phyloP scores from a whole-genome alignment of 1,140 invertebrate species.

The Drosophila kepulauana region DNA sequence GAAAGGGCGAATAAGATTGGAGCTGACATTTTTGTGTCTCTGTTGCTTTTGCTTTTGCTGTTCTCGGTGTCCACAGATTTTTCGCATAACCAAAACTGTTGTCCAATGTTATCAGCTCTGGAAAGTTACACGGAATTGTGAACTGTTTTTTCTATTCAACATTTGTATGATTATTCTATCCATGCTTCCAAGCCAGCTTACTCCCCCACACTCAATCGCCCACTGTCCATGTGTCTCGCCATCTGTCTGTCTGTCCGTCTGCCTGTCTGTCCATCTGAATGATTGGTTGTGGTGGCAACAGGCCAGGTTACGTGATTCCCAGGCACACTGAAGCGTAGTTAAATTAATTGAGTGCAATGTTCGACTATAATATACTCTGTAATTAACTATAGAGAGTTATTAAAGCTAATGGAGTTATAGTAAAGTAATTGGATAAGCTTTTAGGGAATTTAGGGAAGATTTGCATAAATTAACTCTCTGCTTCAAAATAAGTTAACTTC shows the following conservation, averaged over 20 bases:
- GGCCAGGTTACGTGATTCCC: constrained; percentile 60
- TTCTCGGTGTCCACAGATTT: constrained; percentile 22
- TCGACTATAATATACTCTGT: constrained; percentile 20
- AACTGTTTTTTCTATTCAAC: constrained; percentile 52
- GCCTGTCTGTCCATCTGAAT: constrained; percentile 27
- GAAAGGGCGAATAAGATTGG: neutral
- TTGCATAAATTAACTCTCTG: too few relatives aligned
- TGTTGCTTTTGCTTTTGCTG: constrained; percentile 16
- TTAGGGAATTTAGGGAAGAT: too few relatives aligned
- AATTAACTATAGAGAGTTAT: neutral
- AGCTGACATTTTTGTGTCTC: constrained; percentile 12
- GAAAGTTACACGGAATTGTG: constrained; percentile 7
- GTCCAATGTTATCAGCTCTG: constrained; percentile 8
- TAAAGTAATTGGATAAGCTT: neutral
- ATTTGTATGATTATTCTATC: constrained; percentile 48
- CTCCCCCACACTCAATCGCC: neutral
- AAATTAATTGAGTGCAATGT: neutral
- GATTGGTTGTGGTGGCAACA: constrained; percentile 75
- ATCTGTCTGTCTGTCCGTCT: constrained; percentile 3
- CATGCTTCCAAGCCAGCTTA: neutral
- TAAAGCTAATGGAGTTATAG: too few relatives aligned
- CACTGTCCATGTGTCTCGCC: neutral
- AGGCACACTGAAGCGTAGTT: constrained; percentile 25
- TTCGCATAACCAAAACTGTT: constrained; percentile 35
- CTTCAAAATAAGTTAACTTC: too few relatives aligned